phyloP scores from a whole-genome alignment of 2,113 vertebrate genomes.

The Pithys albifrons region DNA sequence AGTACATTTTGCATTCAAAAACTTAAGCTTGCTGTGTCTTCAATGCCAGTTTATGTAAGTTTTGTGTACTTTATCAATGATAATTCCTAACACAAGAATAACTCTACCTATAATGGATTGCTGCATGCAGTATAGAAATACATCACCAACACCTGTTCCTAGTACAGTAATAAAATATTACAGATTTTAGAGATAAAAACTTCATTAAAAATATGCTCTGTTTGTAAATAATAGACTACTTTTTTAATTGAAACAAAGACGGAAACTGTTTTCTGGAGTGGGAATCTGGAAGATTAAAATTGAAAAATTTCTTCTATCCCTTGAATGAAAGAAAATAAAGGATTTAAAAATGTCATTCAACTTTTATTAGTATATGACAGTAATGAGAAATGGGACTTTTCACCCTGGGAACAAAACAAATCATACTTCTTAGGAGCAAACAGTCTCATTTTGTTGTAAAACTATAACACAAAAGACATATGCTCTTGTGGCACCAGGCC shows the following conservation, averaged over 20 bases:
- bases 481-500: accelerated
- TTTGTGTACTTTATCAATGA: background rate
- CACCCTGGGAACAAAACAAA: background rate
- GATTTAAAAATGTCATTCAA: conserved; percentile 54
- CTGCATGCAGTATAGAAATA: background rate
- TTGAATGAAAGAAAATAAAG: conserved; percentile 21
- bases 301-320: conserved; percentile 37
- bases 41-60: background rate
- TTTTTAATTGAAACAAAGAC: conserved; percentile 44
- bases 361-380: conserved; percentile 44
- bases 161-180: conserved; percentile 41
- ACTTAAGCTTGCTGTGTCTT: background rate
- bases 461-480: background rate
- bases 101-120: background rate
- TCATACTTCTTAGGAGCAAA: conserved; percentile 32
- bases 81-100: background rate
- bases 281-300: conserved; percentile 50
- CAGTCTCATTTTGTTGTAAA: background rate
- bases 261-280: conserved; percentile 44
- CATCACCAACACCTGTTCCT: background rate
- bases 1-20: background rate
- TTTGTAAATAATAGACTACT: conserved; percentile 50
- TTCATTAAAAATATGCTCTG: conserved; percentile 50
- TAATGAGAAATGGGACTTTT: conserved; percentile 13
- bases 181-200: conserved; percentile 56